Percentiles rank a stretch among this genome's conserved stretches.
These are phyloP conservation scores for Colaptes auratus DNA, from an alignment of 2,113 vertebrate species.

Conservation along the genomic window DNA sequence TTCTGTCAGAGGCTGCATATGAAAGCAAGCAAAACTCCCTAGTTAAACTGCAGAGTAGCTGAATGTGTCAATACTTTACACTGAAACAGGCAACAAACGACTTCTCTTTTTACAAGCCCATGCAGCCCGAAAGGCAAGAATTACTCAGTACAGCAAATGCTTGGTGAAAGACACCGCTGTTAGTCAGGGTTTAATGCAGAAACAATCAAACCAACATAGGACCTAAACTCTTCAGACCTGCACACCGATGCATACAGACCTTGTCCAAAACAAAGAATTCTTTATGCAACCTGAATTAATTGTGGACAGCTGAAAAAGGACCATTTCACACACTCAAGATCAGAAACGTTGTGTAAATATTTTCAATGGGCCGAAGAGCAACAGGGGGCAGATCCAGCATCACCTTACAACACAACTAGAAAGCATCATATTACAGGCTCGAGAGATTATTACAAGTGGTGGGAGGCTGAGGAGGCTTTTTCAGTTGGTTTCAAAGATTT, in stretches of 20 bases:
- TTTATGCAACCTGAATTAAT: background rate
- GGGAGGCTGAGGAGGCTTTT: background rate
- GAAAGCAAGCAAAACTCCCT: background rate
- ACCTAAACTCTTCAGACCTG: background rate
- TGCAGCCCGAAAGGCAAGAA: background rate
- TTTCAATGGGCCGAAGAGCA: background rate
- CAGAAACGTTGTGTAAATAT: background rate
- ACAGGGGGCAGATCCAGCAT: background rate
- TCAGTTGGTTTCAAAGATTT: background rate
- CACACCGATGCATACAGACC: background rate
- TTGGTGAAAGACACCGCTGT: accelerated
- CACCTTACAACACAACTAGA: background rate
- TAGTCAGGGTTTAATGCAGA: background rate
- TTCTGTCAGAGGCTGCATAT: background rate
- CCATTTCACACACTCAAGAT: background rate
- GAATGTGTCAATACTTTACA: background rate
- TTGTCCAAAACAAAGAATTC: background rate
- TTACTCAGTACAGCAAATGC: background rate
- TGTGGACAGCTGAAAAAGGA: background rate
- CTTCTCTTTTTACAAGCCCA: background rate
- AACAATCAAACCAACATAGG: background rate
- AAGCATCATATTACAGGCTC: background rate
- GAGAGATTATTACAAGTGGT: background rate
- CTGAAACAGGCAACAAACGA: background rate
- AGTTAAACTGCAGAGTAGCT: background rate